Evolutionary conservation across 2,888 invertebrate genomes (phyloP), one percentile per base, ranked within the genome.

Genomic region (Catonia carolina): DNA sequence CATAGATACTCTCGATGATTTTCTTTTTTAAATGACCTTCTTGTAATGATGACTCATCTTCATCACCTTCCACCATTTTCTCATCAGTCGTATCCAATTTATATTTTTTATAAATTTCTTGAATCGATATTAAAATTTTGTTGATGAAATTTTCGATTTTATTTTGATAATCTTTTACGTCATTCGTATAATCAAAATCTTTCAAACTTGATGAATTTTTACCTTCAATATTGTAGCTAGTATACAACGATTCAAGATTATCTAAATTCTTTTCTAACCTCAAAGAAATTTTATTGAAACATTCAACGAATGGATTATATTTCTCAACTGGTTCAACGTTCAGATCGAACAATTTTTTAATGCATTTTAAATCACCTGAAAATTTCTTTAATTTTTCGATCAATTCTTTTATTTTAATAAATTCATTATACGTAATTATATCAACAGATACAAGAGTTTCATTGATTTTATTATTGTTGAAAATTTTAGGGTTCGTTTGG

Each of bases 11-110:
- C 2, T 81, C 79, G 27, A 84, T 74, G 41, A 91, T 72, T 64
- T 78, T 77, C 55, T 78, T 77, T 65, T 82, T 86, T 47, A 91
- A 75, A 72, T 85, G 84, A 66, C 81, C 78, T 17, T 83, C 80
- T 69, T 78, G 74, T 10, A 77, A 45, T 39, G 62, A 58, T 10
- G 60, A 61, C 20, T 64, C 71, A 10, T 74, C 71, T 59, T 74
- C 72, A 6, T 74, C 70, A 64, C 71, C 70, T 36, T 61, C 68
- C 56, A 63, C 65, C 5, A 71, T 66, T 22, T 63, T 60, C 72
- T 75, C 51, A 72, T 27, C 27, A 27, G 5, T 27, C 35, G 39
- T 41, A 7, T 50, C 62, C 56, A 8, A 59, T 39, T 17, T 60
- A 37, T 14, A 67, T 65, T 76, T 75, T 66, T 83, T 82, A 61